Conservation (phyloP, 2,113 vertebrate genomes). For the Turdus rufiventris region DNA sequence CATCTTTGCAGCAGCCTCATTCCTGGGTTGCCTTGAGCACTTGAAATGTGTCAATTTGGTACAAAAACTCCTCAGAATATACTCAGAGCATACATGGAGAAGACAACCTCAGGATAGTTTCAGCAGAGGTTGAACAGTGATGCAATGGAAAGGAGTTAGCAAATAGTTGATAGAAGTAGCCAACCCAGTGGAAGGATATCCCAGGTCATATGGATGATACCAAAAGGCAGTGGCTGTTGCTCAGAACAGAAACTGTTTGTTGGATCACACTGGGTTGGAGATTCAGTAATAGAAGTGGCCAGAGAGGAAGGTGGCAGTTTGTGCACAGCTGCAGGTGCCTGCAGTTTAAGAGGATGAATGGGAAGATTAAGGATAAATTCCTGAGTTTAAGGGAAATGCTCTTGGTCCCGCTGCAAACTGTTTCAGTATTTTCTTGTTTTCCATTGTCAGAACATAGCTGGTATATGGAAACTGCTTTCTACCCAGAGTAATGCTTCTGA, state of each 20-base stretch:
- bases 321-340: not conserved
- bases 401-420: not conserved
- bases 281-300: not conserved
- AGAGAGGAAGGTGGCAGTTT: not conserved
- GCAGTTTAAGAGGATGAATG: not conserved
- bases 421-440: not conserved
- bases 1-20: not conserved
- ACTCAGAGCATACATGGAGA: not conserved
- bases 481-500: not conserved
- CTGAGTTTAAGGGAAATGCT: not conserved
- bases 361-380: not conserved
- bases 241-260: not conserved
- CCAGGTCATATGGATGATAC: not conserved
- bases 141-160: not conserved
- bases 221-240: not conserved
- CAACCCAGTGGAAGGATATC: not conserved
- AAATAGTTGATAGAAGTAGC: not conserved
- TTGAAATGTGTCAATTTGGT: not conserved
- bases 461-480: not conserved
- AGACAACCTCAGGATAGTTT: not conserved
- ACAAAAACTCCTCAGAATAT: not conserved
- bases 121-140: not conserved
- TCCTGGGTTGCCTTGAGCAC: not conserved
- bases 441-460: not conserved
- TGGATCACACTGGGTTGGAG: not conserved